Percentiles rank a stretch among this genome's conserved stretches.
Evolutionary conservation across 2,888 invertebrate genomes (phyloP).

Genomic region (Drosophila infuscata): DNA sequence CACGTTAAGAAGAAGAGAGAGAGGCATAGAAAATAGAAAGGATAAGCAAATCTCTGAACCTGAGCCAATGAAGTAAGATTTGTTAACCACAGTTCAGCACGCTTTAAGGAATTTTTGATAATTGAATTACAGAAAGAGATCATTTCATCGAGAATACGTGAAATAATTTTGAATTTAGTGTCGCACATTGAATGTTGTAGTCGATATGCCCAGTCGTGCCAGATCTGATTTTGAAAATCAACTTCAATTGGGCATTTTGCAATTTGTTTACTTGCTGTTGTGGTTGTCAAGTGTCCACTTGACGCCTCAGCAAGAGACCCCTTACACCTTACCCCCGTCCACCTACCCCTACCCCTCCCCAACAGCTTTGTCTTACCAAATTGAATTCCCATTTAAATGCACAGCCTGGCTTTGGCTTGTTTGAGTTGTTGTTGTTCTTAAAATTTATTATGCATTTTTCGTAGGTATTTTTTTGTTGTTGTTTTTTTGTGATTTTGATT

Average conservation of each 20-base stretch:
- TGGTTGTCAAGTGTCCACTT: conserved; percentile 48
- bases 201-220: neutral
- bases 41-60: neutral
- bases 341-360: neutral
- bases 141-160: neutral
- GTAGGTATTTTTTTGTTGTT: neutral
- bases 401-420: conserved; percentile 17
- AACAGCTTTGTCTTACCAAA: conserved; percentile 25
- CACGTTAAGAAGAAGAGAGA: no score
- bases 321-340: neutral
- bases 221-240: neutral
- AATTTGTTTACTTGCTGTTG: conserved; percentile 39
- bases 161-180: neutral
- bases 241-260: conserved; percentile 30
- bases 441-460: conserved; percentile 15
- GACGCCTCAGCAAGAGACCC: conserved; percentile 31
- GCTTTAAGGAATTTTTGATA: neutral
- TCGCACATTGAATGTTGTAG: neutral
- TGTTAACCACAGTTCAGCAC: neutral
- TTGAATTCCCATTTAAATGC: conserved; percentile 51
- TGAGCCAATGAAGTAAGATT: neutral
- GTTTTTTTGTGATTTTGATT: conserved; percentile 32
- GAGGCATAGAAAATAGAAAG: no score
- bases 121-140: neutral
- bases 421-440: conserved; percentile 24